Evolutionary conservation across 2,113 vertebrate genomes (phyloP).

Genomic region (Centropristis striata): DNA sequence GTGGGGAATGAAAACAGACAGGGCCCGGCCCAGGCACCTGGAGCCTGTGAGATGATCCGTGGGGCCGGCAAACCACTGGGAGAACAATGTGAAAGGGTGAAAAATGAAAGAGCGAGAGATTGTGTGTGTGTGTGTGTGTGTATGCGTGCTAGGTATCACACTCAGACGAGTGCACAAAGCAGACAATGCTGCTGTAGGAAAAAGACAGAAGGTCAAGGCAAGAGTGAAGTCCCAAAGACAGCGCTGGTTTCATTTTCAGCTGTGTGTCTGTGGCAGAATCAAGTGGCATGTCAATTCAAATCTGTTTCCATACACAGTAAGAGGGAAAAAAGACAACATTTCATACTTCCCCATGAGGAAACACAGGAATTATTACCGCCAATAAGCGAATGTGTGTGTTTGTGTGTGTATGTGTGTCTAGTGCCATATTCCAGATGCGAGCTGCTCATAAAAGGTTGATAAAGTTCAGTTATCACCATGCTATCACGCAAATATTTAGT

Average conservation of each 20-base stretch:
- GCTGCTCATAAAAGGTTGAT: too few relatives aligned
- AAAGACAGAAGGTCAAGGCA: slow-evolving; percentile 52
- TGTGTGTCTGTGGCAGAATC: neutral
- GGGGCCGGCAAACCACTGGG: slow-evolving; percentile 45
- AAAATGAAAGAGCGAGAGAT: slow-evolving; percentile 46
- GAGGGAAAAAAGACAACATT: neutral
- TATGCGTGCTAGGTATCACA: too few relatives aligned
- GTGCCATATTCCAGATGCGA: too few relatives aligned
- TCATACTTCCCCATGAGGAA: too few relatives aligned
- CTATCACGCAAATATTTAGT: too few relatives aligned
- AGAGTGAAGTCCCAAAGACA: slow-evolving; percentile 45
- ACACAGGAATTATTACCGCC: too few relatives aligned
- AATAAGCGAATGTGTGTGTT: too few relatives aligned
- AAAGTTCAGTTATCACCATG: too few relatives aligned
- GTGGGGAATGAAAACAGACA: slow-evolving; percentile 88
- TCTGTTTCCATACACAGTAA: neutral
- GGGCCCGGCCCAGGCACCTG: slow-evolving; percentile 71
- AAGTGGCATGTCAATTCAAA: neutral
- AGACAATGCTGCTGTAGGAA: slow-evolving; percentile 30
- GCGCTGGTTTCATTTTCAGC: slow-evolving; percentile 16
- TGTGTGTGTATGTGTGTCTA: too few relatives aligned
- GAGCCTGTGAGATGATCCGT: slow-evolving; percentile 75
- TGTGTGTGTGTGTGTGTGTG: slow-evolving; percentile 48
- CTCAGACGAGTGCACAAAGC: slow-evolving; percentile 42
- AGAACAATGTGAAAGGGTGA: slow-evolving; percentile 68